Base-by-base conservation (phyloP, 2,888 invertebrate species). In the Mimas tiliae region DNA sequence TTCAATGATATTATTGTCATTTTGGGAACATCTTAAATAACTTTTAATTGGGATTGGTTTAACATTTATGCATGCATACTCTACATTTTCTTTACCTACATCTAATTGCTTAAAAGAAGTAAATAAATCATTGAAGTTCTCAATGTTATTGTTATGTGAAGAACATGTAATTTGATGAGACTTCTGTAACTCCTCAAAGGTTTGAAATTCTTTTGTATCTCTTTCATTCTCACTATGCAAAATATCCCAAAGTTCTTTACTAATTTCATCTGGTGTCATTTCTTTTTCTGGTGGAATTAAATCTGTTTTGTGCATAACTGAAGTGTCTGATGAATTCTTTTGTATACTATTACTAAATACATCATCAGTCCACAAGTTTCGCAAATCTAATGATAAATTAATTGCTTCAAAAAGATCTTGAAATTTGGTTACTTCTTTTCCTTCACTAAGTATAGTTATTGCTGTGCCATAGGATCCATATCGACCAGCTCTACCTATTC, bases 401-500 rank as follows among this genome's bases (percentile, higher is more conserved):
- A 96, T 93, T n/a, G 88, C 84, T 3, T 92, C 86, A 47, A 97
- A 82, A 58, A 96, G 90, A 63, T 90, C 85, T 75, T 90, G 90
- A 74, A 97, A 96, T 53, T 88, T 89, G 0, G 83, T 72, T 62
- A 94, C 74, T 84, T 98, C 98, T 65, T 94, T 90, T 7, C 95
- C 95, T 63, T 95, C 94, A 74, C 95, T 94, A 9, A 96, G 89
- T 67, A 98, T 95, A 63, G 96, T 96, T 14, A 98, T 95, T 34
- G 97, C 96, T 67, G 95, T 94, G 64, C 98, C 98, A 84, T 95
- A 95, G 0, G 97, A 96, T 0, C 99, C 99, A 94, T 96, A 99
- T 69, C 99, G 94, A 0, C 99, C 99, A 53, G 99, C 98, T 77
- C 99, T 95, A 0, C 99, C 99, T 83, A 99, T 98, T 80, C 99